These are phyloP conservation scores for Drosophila dunni DNA, from an alignment of 1,140 invertebrate species.

Conservation along the genomic window DNA sequence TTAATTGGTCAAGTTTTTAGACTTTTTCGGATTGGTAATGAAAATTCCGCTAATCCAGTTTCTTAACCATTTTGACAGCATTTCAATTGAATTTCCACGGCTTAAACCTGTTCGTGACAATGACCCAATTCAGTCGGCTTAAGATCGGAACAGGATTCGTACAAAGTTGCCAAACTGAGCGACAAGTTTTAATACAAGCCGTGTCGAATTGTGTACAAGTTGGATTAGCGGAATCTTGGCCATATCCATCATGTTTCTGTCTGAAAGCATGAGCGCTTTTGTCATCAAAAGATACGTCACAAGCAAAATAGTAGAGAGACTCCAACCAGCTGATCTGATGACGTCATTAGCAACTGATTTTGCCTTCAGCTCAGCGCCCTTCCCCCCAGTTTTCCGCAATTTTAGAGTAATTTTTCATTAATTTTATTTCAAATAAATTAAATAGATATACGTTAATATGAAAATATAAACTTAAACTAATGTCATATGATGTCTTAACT, in stretches of 20 bases:
- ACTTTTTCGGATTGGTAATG: not conserved
- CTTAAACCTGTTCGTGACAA: conserved; percentile 19
- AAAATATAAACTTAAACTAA: conserved; percentile 13
- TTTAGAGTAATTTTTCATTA: not conserved
- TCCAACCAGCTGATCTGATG: too few species aligned
- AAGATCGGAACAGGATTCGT: conserved; percentile 7
- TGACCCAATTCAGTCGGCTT: conserved; percentile 18
- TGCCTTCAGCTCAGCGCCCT: too few species aligned
- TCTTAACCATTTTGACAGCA: conserved; percentile 13
- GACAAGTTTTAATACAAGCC: conserved; percentile 7
- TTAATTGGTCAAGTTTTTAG: not conserved
- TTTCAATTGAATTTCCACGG: conserved; percentile 6
- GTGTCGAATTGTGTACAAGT: too few species aligned
- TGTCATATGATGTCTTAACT: conserved; percentile 20
- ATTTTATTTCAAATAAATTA: conserved; percentile 45
- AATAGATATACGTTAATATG: conserved; percentile 21
- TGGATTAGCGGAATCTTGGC: too few species aligned
- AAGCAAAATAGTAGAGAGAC: too few species aligned
- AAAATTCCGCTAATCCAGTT: conserved; percentile 3
- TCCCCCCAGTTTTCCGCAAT: not conserved
- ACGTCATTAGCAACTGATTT: too few species aligned
- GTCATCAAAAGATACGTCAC: too few species aligned
- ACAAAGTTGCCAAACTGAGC: conserved; percentile 10
- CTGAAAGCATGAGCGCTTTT: too few species aligned
- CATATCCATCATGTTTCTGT: too few species aligned